Evolutionary conservation across 2,797 vertebrate genomes (phyloP), one percentile per base, ranked within the genome.

Genomic region (Austrolebias charrua): DNA sequence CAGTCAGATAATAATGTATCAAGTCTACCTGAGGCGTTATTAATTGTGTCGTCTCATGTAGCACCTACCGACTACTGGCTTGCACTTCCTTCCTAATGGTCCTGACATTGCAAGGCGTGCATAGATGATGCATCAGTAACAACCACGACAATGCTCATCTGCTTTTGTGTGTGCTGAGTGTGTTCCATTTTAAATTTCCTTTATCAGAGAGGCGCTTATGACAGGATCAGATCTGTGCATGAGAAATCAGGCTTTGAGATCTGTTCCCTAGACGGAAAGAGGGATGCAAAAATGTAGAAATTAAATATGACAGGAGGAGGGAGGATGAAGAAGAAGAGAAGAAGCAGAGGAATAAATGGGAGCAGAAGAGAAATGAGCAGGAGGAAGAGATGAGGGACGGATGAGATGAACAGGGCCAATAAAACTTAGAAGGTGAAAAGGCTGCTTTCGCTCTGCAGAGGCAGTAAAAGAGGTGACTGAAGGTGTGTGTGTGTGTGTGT

Each of bases 381-480:
- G 47, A 54, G 46, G 50, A 18, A 43, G 53, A 62, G 20, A 60
- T 71, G 55, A 75, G 54, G 71, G 48, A 60, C 31, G 47, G 42
- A 55, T 14, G 10, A 65, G 67, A 73, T 60, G 57, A 81, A 81
- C 66, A 46, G 64, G 72, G 53, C 61, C 68, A 83, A 59, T 66
- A 59, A 69, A 80, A 82, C 76, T 69, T 66, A 76, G 78, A 83
- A 69, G 66, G 47, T 63, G 59, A 69, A 73, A 69, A 73, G 60
- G 52, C 44, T 69, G 24, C 63, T 70, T 67, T 72, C 50, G 63
- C 49, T 75, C 57, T 58, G 68, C 55, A 46, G 57, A 19, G 47
- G 66, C 6, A 16, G 70, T 69, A 48, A 75, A 71, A 62, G 29
- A 29, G 64, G 40, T 65, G 45, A 63, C 40, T 62, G 71, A 70